A percentile compares a stretch with the other conserved stretches of the same genome.
Conservation (phyloP, 2,797 vertebrate species). For the Neosilurus hyrtlii region DNA sequence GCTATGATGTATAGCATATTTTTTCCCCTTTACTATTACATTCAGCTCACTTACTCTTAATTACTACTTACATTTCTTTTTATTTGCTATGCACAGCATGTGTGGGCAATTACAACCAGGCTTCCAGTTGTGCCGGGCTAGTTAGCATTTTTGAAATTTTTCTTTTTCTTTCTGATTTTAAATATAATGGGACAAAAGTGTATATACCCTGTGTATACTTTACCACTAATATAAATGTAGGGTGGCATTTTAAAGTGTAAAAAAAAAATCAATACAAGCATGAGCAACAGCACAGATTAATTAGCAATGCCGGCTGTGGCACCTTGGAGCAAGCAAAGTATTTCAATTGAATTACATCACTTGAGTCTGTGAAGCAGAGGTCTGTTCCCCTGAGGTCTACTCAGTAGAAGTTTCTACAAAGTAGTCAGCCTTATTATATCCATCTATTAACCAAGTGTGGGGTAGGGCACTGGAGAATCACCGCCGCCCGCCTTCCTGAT, state of each 20-base stretch:
- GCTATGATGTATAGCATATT: constrained; percentile 27
- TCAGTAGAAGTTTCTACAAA: constrained; percentile 45
- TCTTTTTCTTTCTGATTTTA: neutral
- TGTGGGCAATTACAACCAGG: constrained; percentile 18
- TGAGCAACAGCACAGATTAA: constrained; percentile 28
- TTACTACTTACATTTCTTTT: constrained; percentile 40
- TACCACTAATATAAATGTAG: constrained; percentile 12
- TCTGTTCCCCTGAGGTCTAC: constrained; percentile 38
- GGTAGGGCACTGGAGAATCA: constrained; percentile 41
- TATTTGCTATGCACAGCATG: constrained; percentile 32
- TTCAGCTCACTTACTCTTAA: constrained; percentile 16
- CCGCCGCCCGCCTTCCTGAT: constrained; percentile 20
- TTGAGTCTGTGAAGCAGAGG: constrained; percentile 41
- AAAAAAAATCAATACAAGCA: constrained; percentile 26
- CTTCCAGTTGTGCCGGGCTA: constrained; percentile 11
- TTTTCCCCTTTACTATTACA: constrained; percentile 8
- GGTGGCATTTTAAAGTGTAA: constrained; percentile 3
- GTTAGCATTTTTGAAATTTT: constrained; percentile 23
- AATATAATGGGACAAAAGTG: constrained; percentile 17
- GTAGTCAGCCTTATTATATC: constrained; percentile 49
- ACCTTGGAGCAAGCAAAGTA: constrained; percentile 37
- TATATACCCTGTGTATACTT: neutral
- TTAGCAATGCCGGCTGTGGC: constrained; percentile 34
- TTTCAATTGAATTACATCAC: constrained; percentile 53
- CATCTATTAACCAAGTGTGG: constrained; percentile 49